phyloP scores from a whole-genome alignment of 2,113 vertebrate genomes.

The Tricholaema leucomelas region DNA sequence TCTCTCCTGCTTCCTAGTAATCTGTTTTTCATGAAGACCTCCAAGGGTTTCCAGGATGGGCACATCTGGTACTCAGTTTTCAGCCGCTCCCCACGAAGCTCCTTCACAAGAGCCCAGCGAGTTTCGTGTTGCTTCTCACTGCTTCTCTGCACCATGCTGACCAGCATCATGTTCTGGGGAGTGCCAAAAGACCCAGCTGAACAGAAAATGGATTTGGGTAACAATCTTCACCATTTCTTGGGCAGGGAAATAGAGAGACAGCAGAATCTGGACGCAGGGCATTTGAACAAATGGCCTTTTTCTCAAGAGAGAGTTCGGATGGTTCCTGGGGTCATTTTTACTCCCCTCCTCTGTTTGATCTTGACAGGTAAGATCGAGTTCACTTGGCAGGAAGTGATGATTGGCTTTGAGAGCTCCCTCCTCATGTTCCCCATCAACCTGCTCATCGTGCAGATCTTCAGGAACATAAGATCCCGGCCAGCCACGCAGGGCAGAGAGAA shows the following conservation, averaged over 20 bases:
- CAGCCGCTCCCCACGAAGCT: conserved; percentile 85
- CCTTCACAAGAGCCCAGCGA: conserved; percentile 89
- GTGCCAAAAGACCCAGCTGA: conserved; percentile 91
- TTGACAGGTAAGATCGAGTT: conserved; percentile 89
- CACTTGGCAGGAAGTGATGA: conserved; percentile 95
- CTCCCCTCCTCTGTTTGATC: background rate
- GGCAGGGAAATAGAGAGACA: background rate
- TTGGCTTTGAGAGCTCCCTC: conserved; percentile 92
- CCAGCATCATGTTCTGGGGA: conserved; percentile 97
- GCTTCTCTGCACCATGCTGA: conserved; percentile 95
- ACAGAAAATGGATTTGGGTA: conserved; percentile 97
- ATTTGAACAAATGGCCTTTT: background rate
- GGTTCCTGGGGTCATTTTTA: background rate
- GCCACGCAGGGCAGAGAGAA: conserved; percentile 41
- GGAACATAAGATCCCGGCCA: conserved; percentile 76
- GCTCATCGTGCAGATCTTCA: conserved; percentile 94
- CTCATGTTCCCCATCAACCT: conserved; percentile 97
- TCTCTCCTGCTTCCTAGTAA: conserved; percentile 76
- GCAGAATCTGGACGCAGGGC: background rate
- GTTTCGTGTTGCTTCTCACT: conserved; percentile 95
- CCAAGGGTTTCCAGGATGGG: conserved; percentile 88
- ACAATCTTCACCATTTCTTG: background rate
- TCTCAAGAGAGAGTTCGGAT: background rate
- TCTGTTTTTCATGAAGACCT: conserved; percentile 92
- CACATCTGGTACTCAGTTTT: conserved; percentile 95